phyloP scores from a whole-genome alignment of 2,888 invertebrate genomes.

The Chrysomela aeneicollis region DNA sequence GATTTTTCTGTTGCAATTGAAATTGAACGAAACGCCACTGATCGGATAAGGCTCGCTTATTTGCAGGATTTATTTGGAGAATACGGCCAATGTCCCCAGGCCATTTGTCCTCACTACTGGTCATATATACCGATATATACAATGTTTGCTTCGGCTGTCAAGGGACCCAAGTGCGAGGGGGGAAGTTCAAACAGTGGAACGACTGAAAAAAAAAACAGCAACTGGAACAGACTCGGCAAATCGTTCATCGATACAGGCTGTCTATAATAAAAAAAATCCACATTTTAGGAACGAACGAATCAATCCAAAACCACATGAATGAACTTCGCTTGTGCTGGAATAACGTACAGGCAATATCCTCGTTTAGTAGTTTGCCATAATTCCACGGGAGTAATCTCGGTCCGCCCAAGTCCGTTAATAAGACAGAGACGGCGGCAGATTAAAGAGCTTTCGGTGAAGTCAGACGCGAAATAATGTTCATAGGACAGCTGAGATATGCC shows the following conservation, averaged over 20 bases:
- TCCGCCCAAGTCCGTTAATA: not conserved
- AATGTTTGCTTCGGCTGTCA: constrained; percentile 43
- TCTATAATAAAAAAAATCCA: no score
- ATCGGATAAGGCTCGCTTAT: constrained; percentile 45
- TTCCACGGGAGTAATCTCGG: constrained; percentile 6
- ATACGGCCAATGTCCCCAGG: constrained; percentile 58
- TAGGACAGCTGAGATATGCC: constrained; percentile 61
- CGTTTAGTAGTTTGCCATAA: no score
- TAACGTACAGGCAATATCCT: no score
- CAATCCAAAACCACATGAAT: not conserved
- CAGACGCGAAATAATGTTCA: constrained; percentile 51
- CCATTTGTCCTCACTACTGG: constrained; percentile 56
- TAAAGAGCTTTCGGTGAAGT: constrained; percentile 59
- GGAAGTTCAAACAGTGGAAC: constrained; percentile 11
- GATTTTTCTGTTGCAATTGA: no score
- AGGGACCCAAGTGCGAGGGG: constrained; percentile 22
- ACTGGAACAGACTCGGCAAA: not conserved
- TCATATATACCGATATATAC: constrained; percentile 43
- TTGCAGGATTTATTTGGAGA: constrained; percentile 60
- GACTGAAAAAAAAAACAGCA: not conserved
- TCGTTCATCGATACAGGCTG: no score
- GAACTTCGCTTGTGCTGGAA: no score
- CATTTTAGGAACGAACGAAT: no score
- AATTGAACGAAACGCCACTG: constrained; percentile 22
- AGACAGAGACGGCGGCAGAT: constrained; percentile 50